phyloP scores from a whole-genome alignment of 2,113 vertebrate genomes.

The Capra hircus region DNA sequence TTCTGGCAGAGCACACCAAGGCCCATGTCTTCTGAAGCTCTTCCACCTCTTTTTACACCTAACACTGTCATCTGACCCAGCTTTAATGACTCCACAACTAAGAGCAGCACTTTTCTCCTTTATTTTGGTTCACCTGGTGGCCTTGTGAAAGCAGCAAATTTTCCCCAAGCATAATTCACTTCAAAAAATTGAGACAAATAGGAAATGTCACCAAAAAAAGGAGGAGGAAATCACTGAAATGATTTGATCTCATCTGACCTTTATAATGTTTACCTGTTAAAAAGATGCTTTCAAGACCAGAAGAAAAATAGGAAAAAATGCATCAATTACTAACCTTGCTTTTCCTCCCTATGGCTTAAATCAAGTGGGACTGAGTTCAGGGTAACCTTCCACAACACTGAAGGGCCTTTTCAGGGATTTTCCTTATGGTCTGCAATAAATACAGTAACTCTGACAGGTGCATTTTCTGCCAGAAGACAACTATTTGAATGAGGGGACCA shows the following conservation, averaged over 20 bases:
- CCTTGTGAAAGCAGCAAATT: neutral
- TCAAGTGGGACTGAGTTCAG: neutral
- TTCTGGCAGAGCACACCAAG: neutral
- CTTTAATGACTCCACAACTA: neutral
- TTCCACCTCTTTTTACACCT: neutral
- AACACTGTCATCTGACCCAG: neutral
- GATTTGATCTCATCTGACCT: constrained; percentile 18
- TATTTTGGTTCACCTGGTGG: neutral
- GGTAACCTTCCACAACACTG: neutral
- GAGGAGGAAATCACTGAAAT: neutral
- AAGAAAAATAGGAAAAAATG: neutral
- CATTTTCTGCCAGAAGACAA: neutral
- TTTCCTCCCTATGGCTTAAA: neutral
- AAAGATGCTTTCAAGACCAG: neutral
- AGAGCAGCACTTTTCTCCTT: constrained; percentile 6
- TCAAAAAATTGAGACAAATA: constrained; percentile 38
- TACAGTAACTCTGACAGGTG: neutral
- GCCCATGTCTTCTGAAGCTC: neutral
- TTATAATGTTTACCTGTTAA: neutral
- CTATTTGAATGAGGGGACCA: neutral
- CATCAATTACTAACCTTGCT: neutral
- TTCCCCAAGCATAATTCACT: neutral
- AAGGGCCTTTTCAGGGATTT: neutral
- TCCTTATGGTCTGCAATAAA: neutral
- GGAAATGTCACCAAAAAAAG: neutral